Evolutionary conservation across 2,113 vertebrate species (phyloP).

Genomic region (Ictidomys tridecemlineatus): DNA sequence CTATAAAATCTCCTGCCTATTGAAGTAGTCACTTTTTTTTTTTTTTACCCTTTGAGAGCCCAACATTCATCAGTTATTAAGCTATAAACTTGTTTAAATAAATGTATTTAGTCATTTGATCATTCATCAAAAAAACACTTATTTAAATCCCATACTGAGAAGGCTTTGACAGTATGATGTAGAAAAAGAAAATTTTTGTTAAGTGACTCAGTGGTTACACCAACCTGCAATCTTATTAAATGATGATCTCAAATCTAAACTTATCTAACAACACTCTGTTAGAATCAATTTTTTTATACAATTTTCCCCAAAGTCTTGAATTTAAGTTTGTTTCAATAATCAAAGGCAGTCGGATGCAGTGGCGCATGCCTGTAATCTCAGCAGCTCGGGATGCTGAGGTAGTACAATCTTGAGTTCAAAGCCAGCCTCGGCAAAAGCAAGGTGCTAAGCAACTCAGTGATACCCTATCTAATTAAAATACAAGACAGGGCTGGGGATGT

Average conservation of each 20-base stretch:
- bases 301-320: conserved; percentile 37
- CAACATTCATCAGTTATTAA: background rate
- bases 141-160: background rate
- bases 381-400: too few species aligned
- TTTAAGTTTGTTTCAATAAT: background rate
- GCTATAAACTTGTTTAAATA: conserved; percentile 20
- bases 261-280: background rate
- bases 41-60: background rate
- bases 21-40: background rate
- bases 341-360: background rate
- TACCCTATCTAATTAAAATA: too few species aligned
- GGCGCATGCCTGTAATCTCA: too few species aligned
- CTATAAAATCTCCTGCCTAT: background rate
- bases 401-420: too few species aligned
- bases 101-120: background rate
- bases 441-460: too few species aligned
- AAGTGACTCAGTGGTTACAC: background rate
- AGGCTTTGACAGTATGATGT: background rate
- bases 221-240: background rate
- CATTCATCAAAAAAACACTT: background rate
- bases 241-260: background rate
- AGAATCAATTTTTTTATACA: background rate
- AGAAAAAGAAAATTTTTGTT: background rate
- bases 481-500: too few species aligned
- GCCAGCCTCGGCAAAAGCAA: too few species aligned